phyloP scores from a whole-genome alignment of 2,797 vertebrate genomes.

The Rhabdophis nuchalis region DNA sequence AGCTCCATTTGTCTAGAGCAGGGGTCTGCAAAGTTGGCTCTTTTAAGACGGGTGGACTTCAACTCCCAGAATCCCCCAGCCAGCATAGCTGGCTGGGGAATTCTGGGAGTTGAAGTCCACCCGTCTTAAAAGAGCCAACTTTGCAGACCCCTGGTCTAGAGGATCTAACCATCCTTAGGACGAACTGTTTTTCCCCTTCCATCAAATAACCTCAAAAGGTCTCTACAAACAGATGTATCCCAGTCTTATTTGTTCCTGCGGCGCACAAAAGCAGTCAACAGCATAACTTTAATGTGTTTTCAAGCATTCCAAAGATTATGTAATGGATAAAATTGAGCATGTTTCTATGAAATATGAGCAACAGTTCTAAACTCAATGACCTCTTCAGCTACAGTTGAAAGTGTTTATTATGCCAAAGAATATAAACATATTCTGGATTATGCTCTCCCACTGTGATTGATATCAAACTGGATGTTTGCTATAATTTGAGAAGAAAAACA shows the following conservation, averaged over 20 bases:
- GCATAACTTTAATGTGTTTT: slow-evolving; percentile 17
- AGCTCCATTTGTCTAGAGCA: not conserved
- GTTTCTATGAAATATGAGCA: slow-evolving; percentile 20
- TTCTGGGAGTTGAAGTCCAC: too few relatives aligned
- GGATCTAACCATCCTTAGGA: slow-evolving; percentile 12
- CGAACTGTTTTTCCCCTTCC: not conserved
- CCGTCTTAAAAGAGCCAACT: too few relatives aligned
- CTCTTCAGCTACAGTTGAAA: not conserved
- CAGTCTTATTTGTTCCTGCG: not conserved
- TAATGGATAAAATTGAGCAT: not conserved
- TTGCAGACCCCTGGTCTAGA: too few relatives aligned
- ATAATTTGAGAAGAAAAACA: slow-evolving; percentile 24
- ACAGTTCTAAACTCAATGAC: slow-evolving; percentile 1
- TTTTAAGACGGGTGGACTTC: too few relatives aligned
- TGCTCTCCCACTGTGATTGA: slow-evolving; percentile 13
- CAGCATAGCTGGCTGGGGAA: too few relatives aligned
- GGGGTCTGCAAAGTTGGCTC: too few relatives aligned
- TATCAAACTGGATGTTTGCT: slow-evolving; percentile 19
- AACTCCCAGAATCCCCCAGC: too few relatives aligned
- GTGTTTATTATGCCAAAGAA: not conserved
- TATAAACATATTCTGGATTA: slow-evolving; percentile 11
- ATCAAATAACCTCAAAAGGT: not conserved
- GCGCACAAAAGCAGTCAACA: not conserved
- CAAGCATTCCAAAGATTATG: slow-evolving; percentile 3
- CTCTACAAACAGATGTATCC: slow-evolving; percentile 6